A percentile compares a stretch with the other conserved stretches of the same genome.
Evolutionary conservation across 2,797 vertebrate species (phyloP).

Genomic region (Centroberyx gerrardi): DNA sequence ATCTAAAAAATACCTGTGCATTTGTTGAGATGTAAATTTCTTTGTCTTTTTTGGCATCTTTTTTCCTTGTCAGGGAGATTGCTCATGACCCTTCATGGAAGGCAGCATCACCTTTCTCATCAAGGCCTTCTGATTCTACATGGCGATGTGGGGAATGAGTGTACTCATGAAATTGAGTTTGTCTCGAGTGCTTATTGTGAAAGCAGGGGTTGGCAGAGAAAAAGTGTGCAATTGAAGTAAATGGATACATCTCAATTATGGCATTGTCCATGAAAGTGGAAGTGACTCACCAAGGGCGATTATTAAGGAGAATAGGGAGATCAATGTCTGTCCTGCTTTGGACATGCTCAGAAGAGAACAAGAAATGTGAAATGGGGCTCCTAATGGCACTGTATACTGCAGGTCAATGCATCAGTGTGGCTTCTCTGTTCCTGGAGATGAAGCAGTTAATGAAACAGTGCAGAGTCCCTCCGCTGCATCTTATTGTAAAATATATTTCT

Average conservation of each 20-base stretch:
- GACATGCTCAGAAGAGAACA: conserved; percentile 14
- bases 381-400: conserved; percentile 18
- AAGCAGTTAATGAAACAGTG: conserved; percentile 49
- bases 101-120: background rate
- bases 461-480: conserved; percentile 14
- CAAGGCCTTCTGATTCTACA: conserved; percentile 19
- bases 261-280: conserved; percentile 17
- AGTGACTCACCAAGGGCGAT: conserved; percentile 11
- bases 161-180: conserved; percentile 23
- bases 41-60: no score
- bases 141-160: background rate
- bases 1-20: no score
- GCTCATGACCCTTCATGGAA: conserved; percentile 5
- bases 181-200: conserved; percentile 15
- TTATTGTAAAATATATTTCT: conserved; percentile 48
- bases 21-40: no score
- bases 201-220: background rate
- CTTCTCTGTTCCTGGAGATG: conserved; percentile 32
- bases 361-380: background rate
- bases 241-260: conserved; percentile 43
- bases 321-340: conserved; percentile 25
- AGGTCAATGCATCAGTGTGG: conserved; percentile 15
- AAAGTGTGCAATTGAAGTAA: conserved; percentile 25
- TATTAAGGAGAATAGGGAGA: conserved; percentile 19
- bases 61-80: background rate